Conservation (phyloP, 2,797 vertebrate species). For the Aselliscus stoliczkanus region DNA sequence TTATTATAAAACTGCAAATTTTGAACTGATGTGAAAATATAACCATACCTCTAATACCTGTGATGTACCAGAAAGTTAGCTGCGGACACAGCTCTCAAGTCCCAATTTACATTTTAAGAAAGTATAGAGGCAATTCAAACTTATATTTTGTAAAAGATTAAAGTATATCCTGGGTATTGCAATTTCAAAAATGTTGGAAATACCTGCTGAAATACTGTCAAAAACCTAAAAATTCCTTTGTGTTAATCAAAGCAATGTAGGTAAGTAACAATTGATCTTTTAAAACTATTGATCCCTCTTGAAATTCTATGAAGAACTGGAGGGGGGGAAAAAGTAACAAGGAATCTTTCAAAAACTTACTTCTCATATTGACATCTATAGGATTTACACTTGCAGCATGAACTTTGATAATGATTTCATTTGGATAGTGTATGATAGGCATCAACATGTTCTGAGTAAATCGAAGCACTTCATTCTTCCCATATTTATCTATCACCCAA, state of each 20-base stretch:
- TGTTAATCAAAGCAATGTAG: neutral
- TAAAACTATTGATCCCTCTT: neutral
- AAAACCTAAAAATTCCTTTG: neutral
- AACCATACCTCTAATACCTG: neutral
- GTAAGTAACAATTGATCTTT: neutral
- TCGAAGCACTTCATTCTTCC: constrained; percentile 89
- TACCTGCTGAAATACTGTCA: neutral
- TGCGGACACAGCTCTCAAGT: neutral
- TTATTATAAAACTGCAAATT: constrained; percentile 1
- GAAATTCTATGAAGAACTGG: neutral
- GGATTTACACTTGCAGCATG: constrained; percentile 93
- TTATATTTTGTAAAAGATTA: neutral
- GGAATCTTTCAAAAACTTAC: constrained; percentile 83
- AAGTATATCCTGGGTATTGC: neutral
- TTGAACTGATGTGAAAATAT: neutral
- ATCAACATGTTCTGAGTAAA: constrained; percentile 88
- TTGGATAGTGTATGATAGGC: constrained; percentile 91
- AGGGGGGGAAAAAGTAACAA: neutral
- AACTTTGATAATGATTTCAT: constrained; percentile 94
- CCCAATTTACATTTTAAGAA: neutral
- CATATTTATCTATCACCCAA: constrained; percentile 96
- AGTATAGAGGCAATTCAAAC: neutral
- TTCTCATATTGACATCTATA: constrained; percentile 95
- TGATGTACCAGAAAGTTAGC: neutral
- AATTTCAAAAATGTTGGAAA: neutral